Base-by-base conservation (phyloP, 2,888 invertebrate species). In the Callosobruchus maculatus region DNA sequence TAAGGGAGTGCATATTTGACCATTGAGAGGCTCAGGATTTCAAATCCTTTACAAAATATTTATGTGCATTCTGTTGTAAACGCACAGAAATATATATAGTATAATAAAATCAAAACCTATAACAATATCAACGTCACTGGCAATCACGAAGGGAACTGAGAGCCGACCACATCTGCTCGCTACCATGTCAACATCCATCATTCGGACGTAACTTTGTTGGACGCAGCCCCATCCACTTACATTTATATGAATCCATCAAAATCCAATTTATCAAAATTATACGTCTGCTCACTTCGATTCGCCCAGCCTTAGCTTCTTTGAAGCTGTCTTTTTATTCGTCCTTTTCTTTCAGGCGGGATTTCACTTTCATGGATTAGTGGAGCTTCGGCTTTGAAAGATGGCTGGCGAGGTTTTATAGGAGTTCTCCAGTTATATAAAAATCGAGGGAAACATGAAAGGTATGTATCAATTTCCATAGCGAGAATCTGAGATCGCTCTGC, bases 211-310 rank as follows among this genome's bases (percentile, higher is more conserved):
- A 81, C 78, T 80, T 79, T 78, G 76, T 80, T 75, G 78, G 79
- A 80, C 70, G 20, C 76, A 76, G 78, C 75, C 80, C 77, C 78
- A 81, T 81, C 82, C 79, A 81, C 80, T 81, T 80, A 80, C 80
- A 81, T 82, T 81, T 81, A 80, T 82, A 82, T 83, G 80, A 82
- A 82, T 82, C 82, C 80, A 82, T 81, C 82, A 81, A 79, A 80
- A 73, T 74, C 78, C 78, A 82, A 83, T 83, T 81, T 82, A 81
- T 82, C 81, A 80, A 80, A 80, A 81, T 81, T 81, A 81, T 78
- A 76, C 75, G 76, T 72, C 76, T 49, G 49, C 49, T 49, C 49
- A 49, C 13, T 49, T 49, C 49, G 49, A 49, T 49, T 49, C 49
- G 26, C 26, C 2, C 26, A 7, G 26, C 49, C 49, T 49, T 7